Evolutionary conservation across 2,797 vertebrate species (phyloP), one percentile per base, ranked within the genome.

Genomic region (Botia almorhae): DNA sequence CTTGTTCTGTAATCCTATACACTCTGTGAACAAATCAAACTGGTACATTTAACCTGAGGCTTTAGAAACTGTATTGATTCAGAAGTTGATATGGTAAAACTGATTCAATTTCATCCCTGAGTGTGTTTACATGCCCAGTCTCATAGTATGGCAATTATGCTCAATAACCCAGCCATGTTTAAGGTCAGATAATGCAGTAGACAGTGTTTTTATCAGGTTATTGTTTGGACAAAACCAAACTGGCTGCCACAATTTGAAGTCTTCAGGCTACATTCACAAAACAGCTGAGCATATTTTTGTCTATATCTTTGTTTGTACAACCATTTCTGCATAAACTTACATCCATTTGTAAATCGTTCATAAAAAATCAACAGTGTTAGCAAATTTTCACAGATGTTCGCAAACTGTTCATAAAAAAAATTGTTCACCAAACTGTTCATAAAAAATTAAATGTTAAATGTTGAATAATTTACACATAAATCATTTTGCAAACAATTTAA

Each of bases 51-150:
- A 23, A 33, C 46, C n/a, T 50, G 60, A 4, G 60, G 33, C 73
- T 64, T 2, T 75, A 29, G 26, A 65, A 65, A 75, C 73, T 51
- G 33, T 17, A 75, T 64, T 64, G 33, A 51, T 75, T 75, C 21
- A 10, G 17, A 21, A 75, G 36, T 64, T 53, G 60, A 75, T 53
- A 21, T 21, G 73, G 73, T 14, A 13, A 29, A 74, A 74, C 39
- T 26, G 56, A 74, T 46, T 74, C 43, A 33, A 23, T 74, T 11
- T 63, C 48, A 33, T 46, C 11, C 61, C 63, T 29, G 11, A 36
- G n/a, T 63, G 12, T 21, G 2, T 64, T 50, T 39, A 64, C 21
- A 58, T 10, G 10, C 10, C 43, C 43, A 46, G 10, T 46, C 43
- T 46, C 10, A 46, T 10, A 46, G 43, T 46, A 46, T 46, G 43